Evolutionary conservation across 2,888 invertebrate species (phyloP).

Genomic region (Pilophorus perplexus): DNA sequence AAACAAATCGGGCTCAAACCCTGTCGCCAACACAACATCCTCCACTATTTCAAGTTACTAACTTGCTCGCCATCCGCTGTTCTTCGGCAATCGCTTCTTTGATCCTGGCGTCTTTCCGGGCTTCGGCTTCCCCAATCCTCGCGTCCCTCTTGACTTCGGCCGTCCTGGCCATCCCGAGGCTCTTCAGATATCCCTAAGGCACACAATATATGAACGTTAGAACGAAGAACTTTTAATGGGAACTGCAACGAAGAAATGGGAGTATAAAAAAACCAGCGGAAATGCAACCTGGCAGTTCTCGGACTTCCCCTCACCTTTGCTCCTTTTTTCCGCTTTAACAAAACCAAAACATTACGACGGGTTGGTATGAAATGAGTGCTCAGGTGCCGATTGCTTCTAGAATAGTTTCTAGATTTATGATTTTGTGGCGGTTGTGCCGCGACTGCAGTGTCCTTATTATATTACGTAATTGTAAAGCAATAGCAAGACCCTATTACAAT

Average conservation of each 20-base stretch:
- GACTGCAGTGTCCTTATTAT: too few species aligned
- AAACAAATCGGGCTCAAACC: background rate
- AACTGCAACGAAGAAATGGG: too few species aligned
- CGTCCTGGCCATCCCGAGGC: slow-evolving; percentile 90
- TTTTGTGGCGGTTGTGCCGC: too few species aligned
- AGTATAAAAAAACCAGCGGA: too few species aligned
- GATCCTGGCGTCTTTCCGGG: slow-evolving; percentile 84
- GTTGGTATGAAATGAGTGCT: too few species aligned
- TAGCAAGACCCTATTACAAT: too few species aligned
- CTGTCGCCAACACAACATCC: background rate
- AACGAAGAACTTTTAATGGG: background rate
- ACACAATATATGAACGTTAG: background rate
- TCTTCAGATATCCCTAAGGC: slow-evolving; percentile 78
- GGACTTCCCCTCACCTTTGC: background rate
- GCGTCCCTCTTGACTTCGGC: slow-evolving; percentile 95
- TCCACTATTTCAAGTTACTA: background rate
- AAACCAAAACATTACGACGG: too few species aligned
- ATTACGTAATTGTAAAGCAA: too few species aligned
- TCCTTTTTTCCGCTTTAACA: background rate
- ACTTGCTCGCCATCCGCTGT: slow-evolving; percentile 87
- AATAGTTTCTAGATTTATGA: too few species aligned
- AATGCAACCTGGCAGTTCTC: too few species aligned
- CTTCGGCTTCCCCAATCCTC: slow-evolving; percentile 95
- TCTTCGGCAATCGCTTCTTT: slow-evolving; percentile 96
- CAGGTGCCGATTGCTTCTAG: too few species aligned